These are phyloP conservation scores for Rhimphoctona megacephalus DNA, from an alignment of 2,888 invertebrate species.

Conservation along the genomic window DNA sequence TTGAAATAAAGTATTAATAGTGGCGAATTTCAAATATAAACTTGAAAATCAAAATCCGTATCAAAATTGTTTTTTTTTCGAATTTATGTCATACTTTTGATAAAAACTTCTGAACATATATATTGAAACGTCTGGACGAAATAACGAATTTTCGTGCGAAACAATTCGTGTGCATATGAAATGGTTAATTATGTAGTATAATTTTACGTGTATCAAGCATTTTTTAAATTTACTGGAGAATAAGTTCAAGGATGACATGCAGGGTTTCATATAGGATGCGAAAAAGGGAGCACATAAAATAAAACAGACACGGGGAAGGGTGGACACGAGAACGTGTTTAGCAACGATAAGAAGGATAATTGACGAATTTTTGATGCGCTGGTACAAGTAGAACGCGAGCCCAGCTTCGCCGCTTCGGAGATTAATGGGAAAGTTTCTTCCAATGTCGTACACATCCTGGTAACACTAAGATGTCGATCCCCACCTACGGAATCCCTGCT, in stretches of 20 bases:
- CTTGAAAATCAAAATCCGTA: background rate
- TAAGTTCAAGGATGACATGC: background rate
- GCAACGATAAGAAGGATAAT: constrained; percentile 70
- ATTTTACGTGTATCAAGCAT: background rate
- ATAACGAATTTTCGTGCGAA: background rate
- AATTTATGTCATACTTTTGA: background rate
- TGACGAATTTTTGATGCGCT: constrained; percentile 60
- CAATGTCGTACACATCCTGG: constrained; percentile 39
- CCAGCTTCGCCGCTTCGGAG: constrained; percentile 61
- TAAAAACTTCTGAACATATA: no score
- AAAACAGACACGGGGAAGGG: background rate
- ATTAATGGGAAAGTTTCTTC: constrained; percentile 67
- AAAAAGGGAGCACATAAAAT: background rate
- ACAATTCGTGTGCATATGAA: background rate
- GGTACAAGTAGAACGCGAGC: constrained; percentile 24
- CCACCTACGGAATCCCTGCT: constrained; percentile 49
- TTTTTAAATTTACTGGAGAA: background rate
- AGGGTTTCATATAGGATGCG: background rate
- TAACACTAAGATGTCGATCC: constrained; percentile 55
- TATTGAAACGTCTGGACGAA: no score
- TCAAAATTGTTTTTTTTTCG: background rate
- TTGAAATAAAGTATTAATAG: background rate
- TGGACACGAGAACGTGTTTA: constrained; percentile 65
- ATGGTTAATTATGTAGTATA: background rate
- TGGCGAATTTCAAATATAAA: background rate